Base-by-base conservation (phyloP, 1,140 invertebrate genomes). In the Stegodyphus dumicola region DNA sequence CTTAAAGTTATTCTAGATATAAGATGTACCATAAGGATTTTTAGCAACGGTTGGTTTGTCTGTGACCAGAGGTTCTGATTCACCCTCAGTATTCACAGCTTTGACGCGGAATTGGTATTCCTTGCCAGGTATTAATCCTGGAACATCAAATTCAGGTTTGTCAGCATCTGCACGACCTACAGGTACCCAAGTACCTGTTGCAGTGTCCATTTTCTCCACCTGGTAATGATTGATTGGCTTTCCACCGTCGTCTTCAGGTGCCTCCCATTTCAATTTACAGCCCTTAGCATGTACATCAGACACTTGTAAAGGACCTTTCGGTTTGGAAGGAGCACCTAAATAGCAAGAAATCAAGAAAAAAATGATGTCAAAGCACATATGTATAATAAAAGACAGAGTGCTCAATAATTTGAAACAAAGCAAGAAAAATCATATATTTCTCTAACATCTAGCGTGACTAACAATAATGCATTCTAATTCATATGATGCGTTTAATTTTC, bases 61-160 rank as follows among this genome's bases (percentile, higher is more conserved):
- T 11, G 92, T 91, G 56, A 90, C 89, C 33, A 92, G 86, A 17
- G 92, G 92, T 88, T 98, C 96, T 48, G 96, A 97, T 91, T 97
- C 96, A 48, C 97, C 99, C 92, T 99, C 97, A 77, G 97, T 96
- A 89, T 99, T 99, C 66, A 99, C 93, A 17, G 98, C 98, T 90
- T 96, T 98, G 0, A 99, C 97, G 87, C 98, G 93, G 92, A 99
- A 99, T 90, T 98, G 94, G 91, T 99, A 99, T 89, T 97, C 95
- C 90, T 98, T 96, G 52, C 96, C 97, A 90, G 97, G 96, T 89
- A 95, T 94, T 64, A 99, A 92, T 75, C 97, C 97, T 89, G 96
- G 96, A 64, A 99, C 93, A 88, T 98, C 95, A 93, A 96, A 94
- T 91, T 97, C 95, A 17, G 88, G 96, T 6, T 94, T 94, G 90